Evolutionary conservation across 2,888 invertebrate species (phyloP), one percentile per base, ranked within the genome.

Genomic region (Aphidoletes aphidimyza): DNA sequence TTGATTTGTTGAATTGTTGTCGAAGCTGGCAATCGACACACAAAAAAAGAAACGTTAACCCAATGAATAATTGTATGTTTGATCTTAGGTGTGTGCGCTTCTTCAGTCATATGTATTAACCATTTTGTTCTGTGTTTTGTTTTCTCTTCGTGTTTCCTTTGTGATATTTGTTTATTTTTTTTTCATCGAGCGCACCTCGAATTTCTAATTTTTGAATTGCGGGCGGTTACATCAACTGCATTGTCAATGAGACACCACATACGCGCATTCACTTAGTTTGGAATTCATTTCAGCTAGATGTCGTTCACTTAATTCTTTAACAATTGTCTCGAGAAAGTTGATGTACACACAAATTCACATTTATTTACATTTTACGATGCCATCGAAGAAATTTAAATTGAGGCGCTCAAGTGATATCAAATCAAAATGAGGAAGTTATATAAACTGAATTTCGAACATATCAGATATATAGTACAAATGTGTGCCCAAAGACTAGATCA

Each of bases 161-260:
- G 69, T 30, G n/a, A n/a, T n/a, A n/a, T n/a, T n/a, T n/a, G n/a
- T n/a, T n/a, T n/a, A n/a, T n/a, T n/a, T n/a, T n/a, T n/a, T n/a
- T n/a, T n/a, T n/a, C 14, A 30, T 30, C 26, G 17, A 34, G 34
- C 69, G 69, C 34, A 26, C 69, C 69, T 69, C 69, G 34, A 26
- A 69, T 69, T 69, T 69, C 34, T 34, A 69, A 69, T 69, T 69
- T 30, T 34, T n/a, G 22, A 22, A 22, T 54, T 22, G 54, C 69
- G 69, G 69, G 69, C 69, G 69, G n/a, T 30, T 69, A 69, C 69
- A 26, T 34, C 30, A 17, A 69, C 30, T 69, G 69, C 69, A 69
- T 69, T 14, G n/a, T n/a, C 26, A 69, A 69, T 69, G 69, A 69
- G 17, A 30, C 11, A 69, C 26, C 26, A 69, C 22, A 22, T 54